phyloP scores from a whole-genome alignment of 2,888 invertebrate species.

The Nomada fabriciana region DNA sequence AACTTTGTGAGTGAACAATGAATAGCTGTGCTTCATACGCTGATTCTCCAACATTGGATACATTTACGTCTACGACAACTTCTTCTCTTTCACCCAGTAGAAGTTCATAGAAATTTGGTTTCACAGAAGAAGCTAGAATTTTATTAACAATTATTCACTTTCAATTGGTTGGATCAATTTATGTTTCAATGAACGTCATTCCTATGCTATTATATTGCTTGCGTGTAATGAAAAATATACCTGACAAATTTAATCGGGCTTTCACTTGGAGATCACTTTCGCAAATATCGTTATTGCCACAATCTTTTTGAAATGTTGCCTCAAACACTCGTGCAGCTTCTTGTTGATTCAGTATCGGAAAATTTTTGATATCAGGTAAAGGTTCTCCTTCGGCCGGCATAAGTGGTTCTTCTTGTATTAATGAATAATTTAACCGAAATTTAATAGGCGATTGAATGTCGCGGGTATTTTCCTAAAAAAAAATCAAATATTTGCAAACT shows the following conservation, averaged over 20 bases:
- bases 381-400: slow-evolving; percentile 85
- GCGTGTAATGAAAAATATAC: slow-evolving; percentile 76
- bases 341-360: slow-evolving; percentile 95
- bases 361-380: slow-evolving; percentile 90
- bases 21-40: slow-evolving; percentile 95
- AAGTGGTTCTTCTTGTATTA: slow-evolving; percentile 89
- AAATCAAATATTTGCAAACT: background rate
- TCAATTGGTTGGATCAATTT: background rate
- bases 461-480: slow-evolving; percentile 89
- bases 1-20: slow-evolving; percentile 90
- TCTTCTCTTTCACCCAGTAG: slow-evolving; percentile 91
- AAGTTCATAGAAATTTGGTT: slow-evolving; percentile 82
- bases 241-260: slow-evolving; percentile 87
- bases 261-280: slow-evolving; percentile 91
- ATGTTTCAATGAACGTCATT: slow-evolving; percentile 5
- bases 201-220: background rate
- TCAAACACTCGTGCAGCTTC: slow-evolving; percentile 92
- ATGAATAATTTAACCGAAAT: slow-evolving; percentile 93
- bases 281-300: slow-evolving; percentile 94
- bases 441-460: slow-evolving; percentile 95
- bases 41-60: slow-evolving; percentile 93
- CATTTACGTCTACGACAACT: slow-evolving; percentile 90
- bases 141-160: slow-evolving; percentile 6
- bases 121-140: slow-evolving; percentile 78
- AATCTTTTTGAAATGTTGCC: slow-evolving; percentile 96